Percentiles rank a stretch among this genome's conserved stretches.
These are phyloP conservation scores for Campylomormyrus numenius DNA, from an alignment of 2,113 vertebrate genomes.

Conservation along the genomic window DNA sequence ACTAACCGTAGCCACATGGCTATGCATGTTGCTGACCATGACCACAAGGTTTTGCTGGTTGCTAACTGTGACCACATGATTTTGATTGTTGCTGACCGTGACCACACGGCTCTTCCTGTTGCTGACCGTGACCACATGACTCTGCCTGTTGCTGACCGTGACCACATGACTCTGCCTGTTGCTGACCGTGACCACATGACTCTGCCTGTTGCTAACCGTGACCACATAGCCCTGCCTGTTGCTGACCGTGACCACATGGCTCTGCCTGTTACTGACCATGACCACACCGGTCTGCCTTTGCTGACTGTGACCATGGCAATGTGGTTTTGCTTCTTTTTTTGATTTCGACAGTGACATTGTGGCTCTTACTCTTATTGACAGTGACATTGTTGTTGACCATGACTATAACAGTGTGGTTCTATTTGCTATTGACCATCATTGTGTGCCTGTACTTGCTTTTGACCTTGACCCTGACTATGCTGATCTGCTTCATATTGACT, in stretches of 20 bases:
- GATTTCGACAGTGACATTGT: no score
- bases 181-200: neutral
- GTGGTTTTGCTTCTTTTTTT: neutral
- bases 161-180: neutral
- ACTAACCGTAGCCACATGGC: neutral
- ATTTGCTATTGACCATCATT: neutral
- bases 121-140: neutral
- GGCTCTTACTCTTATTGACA: neutral
- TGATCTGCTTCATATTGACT: neutral
- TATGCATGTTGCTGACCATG: neutral
- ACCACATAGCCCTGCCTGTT: neutral
- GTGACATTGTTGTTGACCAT: neutral
- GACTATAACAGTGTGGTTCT: neutral
- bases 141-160: neutral
- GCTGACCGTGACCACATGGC: neutral
- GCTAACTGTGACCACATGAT: neutral
- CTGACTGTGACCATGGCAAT: neutral
- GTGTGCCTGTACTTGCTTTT: slow-evolving; percentile 29
- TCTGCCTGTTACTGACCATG: neutral
- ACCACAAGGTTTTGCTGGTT: neutral
- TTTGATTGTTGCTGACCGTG: neutral
- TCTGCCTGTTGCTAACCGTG: neutral
- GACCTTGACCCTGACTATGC: neutral
- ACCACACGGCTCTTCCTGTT: neutral
- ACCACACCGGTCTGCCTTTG: neutral